Conservation (phyloP, 2,888 invertebrate species). For the Lysandra bellargus region DNA sequence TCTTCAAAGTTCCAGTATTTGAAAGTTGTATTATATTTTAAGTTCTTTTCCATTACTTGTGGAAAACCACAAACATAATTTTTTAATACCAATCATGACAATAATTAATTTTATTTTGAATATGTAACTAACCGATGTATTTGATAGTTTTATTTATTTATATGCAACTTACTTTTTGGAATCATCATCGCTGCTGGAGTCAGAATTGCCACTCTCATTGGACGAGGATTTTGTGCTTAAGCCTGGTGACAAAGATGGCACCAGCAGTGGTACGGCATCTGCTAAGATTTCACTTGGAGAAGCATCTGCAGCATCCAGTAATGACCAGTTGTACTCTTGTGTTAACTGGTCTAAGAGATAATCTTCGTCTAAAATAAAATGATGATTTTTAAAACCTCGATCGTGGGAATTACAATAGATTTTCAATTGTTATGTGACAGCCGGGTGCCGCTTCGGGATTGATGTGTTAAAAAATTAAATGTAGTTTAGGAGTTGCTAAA, state of each 20-base stretch:
- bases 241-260: constrained; percentile 66
- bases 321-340: constrained; percentile 69
- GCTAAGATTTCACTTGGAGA: constrained; percentile 76
- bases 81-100: too few relatives aligned
- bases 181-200: constrained; percentile 76
- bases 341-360: constrained; percentile 69
- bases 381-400: background rate
- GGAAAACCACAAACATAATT: background rate
- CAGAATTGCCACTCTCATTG: constrained; percentile 65
- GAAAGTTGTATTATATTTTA: background rate
- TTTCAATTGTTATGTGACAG: too few relatives aligned
- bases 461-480: background rate
- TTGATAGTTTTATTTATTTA: background rate
- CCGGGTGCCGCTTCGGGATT: too few relatives aligned
- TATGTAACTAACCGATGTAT: too few relatives aligned
- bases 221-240: constrained; percentile 65
- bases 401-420: too few relatives aligned
- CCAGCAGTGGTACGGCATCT: constrained; percentile 65
- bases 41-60: background rate
- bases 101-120: too few relatives aligned
- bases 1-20: background rate
- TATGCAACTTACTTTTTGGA: constrained; percentile 61
- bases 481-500: background rate
- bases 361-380: constrained; percentile 60
- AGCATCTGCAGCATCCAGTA: constrained; percentile 69